Evolutionary conservation across 2,113 vertebrate genomes (phyloP).

Genomic region (Tetrao urogallus): DNA sequence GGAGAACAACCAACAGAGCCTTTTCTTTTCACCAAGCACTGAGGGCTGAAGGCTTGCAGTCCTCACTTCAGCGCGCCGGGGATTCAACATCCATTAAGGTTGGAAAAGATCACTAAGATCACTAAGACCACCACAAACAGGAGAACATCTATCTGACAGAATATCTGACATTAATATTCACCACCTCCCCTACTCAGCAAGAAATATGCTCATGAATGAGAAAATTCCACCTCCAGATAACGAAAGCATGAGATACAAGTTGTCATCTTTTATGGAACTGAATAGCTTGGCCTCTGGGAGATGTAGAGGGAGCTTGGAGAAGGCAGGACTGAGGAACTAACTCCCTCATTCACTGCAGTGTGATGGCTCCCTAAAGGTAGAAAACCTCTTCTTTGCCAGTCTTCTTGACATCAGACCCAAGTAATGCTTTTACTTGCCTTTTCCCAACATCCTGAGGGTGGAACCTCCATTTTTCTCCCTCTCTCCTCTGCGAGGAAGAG

Average conservation of each 20-base stretch:
- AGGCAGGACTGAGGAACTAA: no score
- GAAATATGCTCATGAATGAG: not conserved
- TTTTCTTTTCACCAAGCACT: rapidly evolving
- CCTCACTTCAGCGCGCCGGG: not conserved
- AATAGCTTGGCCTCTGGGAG: rapidly evolving
- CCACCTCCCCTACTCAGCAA: not conserved
- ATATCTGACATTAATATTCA: not conserved
- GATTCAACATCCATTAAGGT: not conserved
- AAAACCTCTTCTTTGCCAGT: no score
- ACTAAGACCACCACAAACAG: not conserved
- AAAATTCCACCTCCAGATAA: not conserved
- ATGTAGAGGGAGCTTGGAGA: not conserved
- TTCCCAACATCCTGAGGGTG: not conserved
- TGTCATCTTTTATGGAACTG: not conserved
- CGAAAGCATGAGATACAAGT: not conserved
- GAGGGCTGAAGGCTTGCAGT: not conserved
- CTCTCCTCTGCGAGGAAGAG: not conserved
- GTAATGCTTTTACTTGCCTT: not conserved
- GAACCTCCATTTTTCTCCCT: not conserved
- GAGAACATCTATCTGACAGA: not conserved
- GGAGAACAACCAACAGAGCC: not conserved
- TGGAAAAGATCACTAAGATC: no score
- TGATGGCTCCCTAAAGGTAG: no score
- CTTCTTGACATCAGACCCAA: not conserved
- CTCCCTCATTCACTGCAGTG: no score